Percentiles rank a stretch among this genome's conserved stretches.
phyloP scores from a whole-genome alignment of 2,797 vertebrate species.

The Poliocrania exsul region DNA sequence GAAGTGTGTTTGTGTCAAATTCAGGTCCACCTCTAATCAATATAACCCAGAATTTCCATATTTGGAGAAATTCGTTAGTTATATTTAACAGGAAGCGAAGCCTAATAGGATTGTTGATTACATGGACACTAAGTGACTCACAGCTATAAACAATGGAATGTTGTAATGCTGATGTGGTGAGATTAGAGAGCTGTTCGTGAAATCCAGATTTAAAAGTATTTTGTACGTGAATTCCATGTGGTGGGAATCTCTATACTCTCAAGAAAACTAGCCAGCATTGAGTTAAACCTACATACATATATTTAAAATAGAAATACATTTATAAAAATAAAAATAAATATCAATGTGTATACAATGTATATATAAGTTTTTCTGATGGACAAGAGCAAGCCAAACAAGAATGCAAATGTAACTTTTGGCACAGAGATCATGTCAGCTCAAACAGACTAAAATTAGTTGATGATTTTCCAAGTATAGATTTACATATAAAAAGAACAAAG shows the following conservation, averaged over 20 bases:
- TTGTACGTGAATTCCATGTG: background rate
- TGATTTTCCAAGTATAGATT: constrained; percentile 69
- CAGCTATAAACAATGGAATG: background rate
- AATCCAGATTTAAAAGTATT: background rate
- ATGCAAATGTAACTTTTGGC: constrained; percentile 69
- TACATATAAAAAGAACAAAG: constrained; percentile 60
- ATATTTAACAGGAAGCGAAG: background rate
- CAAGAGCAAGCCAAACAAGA: constrained; percentile 48
- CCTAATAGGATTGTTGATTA: background rate
- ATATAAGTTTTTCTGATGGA: constrained; percentile 29
- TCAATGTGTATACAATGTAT: background rate
- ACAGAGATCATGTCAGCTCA: constrained; percentile 51
- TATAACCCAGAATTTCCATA: background rate
- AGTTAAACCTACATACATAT: background rate
- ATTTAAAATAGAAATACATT: background rate
- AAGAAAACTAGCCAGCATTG: background rate
- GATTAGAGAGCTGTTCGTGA: background rate
- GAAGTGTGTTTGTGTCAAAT: background rate
- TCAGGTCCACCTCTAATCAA: background rate
- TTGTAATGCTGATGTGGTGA: background rate
- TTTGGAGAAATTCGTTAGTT: background rate
- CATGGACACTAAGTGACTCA: background rate
- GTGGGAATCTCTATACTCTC: background rate
- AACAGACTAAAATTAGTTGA: constrained; percentile 66
- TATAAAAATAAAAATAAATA: no score